Evolutionary conservation across 2,113 vertebrate genomes (phyloP), one percentile per base, ranked within the genome.

Genomic region (Neolamprologus devosi): DNA sequence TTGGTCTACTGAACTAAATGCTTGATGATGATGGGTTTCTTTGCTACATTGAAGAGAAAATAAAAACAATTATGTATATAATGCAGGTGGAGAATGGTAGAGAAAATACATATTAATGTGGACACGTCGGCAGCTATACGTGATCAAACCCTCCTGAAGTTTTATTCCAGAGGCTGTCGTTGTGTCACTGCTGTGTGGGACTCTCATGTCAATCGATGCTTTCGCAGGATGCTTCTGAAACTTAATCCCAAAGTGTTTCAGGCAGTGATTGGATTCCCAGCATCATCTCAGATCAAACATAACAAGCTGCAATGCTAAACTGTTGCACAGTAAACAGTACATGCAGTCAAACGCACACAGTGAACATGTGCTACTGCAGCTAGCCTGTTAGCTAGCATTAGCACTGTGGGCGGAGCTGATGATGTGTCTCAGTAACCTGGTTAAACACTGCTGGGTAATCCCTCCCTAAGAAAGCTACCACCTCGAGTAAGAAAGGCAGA

Each of bases 111-210:
- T 2, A 73, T 45, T 45, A 73, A 16, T 45, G 68, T 73, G 40
- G 21, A 73, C 37, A 73, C 37, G 6, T 2, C 4, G 16, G 21
- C 21, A 45, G 37, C 65, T 73, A 0, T 45, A 26, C 1, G 8
- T 17, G 68, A 73, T 10, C 68, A 45, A 26, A 45, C 68, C 37
- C 21, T 26, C 37, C 37, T 73, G 0, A 26, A 42, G n/a, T 33
- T 70, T 73, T 0, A 73, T 17, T 73, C 21, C 40, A 75, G 23
- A 75, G 14, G 0, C 68, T 47, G 40, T 73, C 2, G 14, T 28
- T 3, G 42, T 1, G 2, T 47, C 0, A 26, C 0, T 16, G 0
- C 42, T 2, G 8, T 45, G 21, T 26, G 21, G 68, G 14, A 10
- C 68, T 26, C 7, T 37, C 35, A 1, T 40, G 63, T 21, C 35